A percentile compares a stretch with the other conserved stretches of the same genome.
These are phyloP conservation scores for Ametastegia equiseti DNA, from an alignment of 2,888 invertebrate genomes.

Conservation along the genomic window DNA sequence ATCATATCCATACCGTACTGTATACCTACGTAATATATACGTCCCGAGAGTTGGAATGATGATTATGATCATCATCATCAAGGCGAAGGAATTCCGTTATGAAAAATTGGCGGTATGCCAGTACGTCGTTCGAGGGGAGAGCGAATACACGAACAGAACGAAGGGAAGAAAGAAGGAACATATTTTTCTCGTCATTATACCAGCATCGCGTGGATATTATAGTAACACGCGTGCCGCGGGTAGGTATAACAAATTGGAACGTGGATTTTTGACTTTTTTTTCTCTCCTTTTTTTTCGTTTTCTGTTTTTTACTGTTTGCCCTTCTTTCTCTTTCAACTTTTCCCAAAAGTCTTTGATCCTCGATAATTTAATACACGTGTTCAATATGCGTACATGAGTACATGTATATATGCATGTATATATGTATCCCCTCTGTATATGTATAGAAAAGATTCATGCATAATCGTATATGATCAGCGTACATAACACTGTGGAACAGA, in stretches of 20 bases:
- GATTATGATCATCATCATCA: too few relatives aligned
- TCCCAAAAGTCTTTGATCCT: neutral
- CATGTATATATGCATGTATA: too few relatives aligned
- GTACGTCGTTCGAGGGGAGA: neutral
- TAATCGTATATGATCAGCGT: neutral
- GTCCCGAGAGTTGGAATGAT: too few relatives aligned
- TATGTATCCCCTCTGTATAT: too few relatives aligned
- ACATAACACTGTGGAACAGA: neutral
- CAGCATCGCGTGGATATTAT: too few relatives aligned
- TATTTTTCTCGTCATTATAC: conserved; percentile 1
- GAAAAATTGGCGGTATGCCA: neutral
- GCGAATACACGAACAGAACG: neutral
- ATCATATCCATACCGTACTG: too few relatives aligned
- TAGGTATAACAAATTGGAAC: neutral
- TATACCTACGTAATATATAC: neutral
- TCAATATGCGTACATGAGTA: neutral
- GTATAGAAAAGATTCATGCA: neutral
- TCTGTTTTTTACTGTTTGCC: too few relatives aligned
- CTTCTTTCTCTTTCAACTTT: too few relatives aligned
- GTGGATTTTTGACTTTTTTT: neutral
- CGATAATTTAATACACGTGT: neutral
- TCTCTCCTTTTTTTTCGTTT: neutral
- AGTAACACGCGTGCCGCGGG: too few relatives aligned
- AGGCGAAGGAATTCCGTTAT: neutral
- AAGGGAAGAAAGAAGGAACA: neutral